Evolutionary conservation across 37 sponge, comb jelly and placozoan genomes (phyloP), one percentile per base, ranked within the genome.

Genomic region (Beroe forskalii): DNA sequence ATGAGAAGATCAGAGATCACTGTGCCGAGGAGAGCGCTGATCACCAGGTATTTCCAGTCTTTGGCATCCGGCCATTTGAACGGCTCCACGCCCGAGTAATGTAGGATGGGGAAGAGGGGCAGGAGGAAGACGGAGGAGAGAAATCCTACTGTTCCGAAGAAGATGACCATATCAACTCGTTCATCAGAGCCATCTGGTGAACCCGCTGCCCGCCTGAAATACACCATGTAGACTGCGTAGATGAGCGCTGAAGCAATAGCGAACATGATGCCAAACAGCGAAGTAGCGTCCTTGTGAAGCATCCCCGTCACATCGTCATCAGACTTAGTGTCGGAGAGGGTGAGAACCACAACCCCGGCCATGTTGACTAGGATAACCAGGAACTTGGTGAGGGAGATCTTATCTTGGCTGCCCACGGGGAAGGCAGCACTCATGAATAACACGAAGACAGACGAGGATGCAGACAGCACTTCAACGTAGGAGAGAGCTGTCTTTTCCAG

Each of bases 1-100:
- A 94, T 94, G 30, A 96, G 91, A 8, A 96, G 92, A 61, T 96
- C 96, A 32, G 96, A 96, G 67, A 96, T 90, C 22, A 96, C 96
- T 1, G 96, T 96, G 4, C 96, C 96, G 25, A 96, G 62, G 12
- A 96, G 92, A 0, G 94, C 91, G 0, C 95, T 96, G 92, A 95
- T 92, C n/a, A 96, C 67, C 1, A 80, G 86, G 60, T 27, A 80
- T 25, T 80, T 80, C 60, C 48, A 44, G 1, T 90, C 63, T 3
- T 64, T 63, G 69, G 67, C 62, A 55, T 93, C 94, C 0, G 96
- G 96, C 61, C 92, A 63, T 61, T 92, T 66, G 75, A 96, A 96
- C 14, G 32, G n/a, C 67, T 96, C 96, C 38, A 92, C 35, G 2
- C 91, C 91, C 60, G 91, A 67, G 76, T 75, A 92, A 67, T 96